Evolutionary conservation across 1,140 invertebrate species (phyloP).

Genomic region (Zophobas morio): DNA sequence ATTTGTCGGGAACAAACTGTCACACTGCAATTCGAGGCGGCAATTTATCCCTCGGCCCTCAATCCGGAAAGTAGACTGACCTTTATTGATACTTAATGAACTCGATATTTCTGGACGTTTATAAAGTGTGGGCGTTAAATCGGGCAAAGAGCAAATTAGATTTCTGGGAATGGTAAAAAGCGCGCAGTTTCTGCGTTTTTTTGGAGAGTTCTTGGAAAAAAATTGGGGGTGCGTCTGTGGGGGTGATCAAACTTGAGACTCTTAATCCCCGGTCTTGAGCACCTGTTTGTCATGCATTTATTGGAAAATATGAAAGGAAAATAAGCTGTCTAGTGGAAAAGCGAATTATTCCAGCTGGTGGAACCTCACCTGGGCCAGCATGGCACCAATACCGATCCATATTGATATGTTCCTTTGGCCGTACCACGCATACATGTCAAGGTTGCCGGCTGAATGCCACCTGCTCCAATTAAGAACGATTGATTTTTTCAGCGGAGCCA

Average conservation of each 20-base stretch:
- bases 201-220: no score
- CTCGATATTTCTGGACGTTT: conserved; percentile 1
- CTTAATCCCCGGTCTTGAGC: conserved; percentile 5
- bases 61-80: neutral
- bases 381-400: conserved; percentile 45
- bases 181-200: neutral
- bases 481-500: conserved; percentile 1
- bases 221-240: neutral
- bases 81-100: neutral
- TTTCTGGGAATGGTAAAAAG: neutral
- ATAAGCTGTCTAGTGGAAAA: conserved; percentile 46
- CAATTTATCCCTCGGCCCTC: no score
- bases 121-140: neutral
- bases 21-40: no score
- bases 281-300: conserved; percentile 17
- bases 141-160: neutral
- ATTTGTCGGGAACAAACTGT: no score
- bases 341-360: conserved; percentile 44
- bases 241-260: neutral
- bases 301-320: conserved; percentile 43
- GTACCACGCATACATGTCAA: conserved; percentile 50
- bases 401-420: conserved; percentile 35
- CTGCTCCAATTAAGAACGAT: conserved; percentile 25
- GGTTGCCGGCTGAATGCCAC: conserved; percentile 27
- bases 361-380: conserved; percentile 38